Conservation (phyloP, 1,140 invertebrate species). For the Danaus plexippus region DNA sequence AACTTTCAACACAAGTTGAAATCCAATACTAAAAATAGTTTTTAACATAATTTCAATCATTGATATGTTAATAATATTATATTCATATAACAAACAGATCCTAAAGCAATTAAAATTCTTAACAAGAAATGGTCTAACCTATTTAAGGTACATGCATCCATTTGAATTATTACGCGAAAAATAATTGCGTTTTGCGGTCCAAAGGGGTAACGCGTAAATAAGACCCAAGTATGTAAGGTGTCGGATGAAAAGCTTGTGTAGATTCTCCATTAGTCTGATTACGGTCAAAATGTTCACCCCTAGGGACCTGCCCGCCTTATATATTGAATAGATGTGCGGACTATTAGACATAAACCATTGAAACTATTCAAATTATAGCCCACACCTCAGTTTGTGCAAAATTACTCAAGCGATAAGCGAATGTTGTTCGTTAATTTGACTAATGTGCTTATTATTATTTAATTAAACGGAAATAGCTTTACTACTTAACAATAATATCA, state of each 20-base stretch:
- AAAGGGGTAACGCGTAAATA: constrained; percentile 17
- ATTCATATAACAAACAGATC: no score
- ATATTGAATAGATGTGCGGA: constrained; percentile 18
- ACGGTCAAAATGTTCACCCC: constrained; percentile 21
- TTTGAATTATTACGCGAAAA: constrained; percentile 15
- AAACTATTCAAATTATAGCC: constrained; percentile 19
- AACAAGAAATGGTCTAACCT: no score
- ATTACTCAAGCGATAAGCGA: background rate
- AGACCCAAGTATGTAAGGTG: constrained; percentile 24
- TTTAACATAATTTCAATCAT: no score
- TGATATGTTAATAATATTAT: no score
- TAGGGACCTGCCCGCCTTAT: constrained; percentile 15
- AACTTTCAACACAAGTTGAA: no score
- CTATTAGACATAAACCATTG: constrained; percentile 20
- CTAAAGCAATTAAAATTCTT: no score
- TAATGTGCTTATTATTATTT: no score
- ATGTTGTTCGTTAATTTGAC: background rate
- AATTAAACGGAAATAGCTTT: no score
- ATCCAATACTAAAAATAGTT: no score
- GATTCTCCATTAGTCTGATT: constrained; percentile 31
- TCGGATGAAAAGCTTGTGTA: constrained; percentile 23
- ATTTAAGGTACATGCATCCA: background rate
- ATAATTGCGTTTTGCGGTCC: constrained; percentile 13
- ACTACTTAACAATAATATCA: no score
- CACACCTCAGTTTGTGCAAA: constrained; percentile 6